These are phyloP conservation scores for Pseudorhiza aurosa DNA, from an alignment of 30 jellyfish, hydroid and myxozoan genomes.

Conservation along the genomic window DNA sequence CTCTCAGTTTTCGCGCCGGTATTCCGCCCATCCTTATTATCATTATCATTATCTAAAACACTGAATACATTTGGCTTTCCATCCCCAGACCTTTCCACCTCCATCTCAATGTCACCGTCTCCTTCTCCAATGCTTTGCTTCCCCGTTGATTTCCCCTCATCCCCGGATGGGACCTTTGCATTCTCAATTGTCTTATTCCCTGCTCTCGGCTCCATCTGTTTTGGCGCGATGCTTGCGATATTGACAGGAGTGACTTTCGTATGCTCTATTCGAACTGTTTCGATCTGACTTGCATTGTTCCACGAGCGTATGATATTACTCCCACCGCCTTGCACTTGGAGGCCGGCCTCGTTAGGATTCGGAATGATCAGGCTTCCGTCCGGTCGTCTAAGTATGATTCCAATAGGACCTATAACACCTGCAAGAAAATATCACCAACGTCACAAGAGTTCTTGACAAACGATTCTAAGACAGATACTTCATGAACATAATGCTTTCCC, in stretches of 20 bases:
- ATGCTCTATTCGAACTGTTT: slow-evolving; percentile 85
- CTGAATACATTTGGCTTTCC: slow-evolving; percentile 19
- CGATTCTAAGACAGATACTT: no score
- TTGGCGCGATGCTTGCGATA: slow-evolving; percentile 6
- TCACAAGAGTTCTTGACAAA: no score
- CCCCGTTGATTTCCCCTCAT: neutral
- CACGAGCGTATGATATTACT: slow-evolving; percentile 59
- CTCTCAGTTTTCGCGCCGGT: neutral
- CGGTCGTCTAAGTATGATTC: slow-evolving; percentile 81
- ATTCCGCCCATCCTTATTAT: neutral
- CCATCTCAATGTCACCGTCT: slow-evolving; percentile 47
- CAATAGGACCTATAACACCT: slow-evolving; percentile 57
- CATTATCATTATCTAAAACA: neutral
- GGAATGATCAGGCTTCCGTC: slow-evolving; percentile 79
- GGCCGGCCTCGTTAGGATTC: slow-evolving; percentile 32
- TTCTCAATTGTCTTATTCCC: neutral
- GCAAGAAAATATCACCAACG: neutral
- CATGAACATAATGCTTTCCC: no score
- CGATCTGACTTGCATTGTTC: slow-evolving; percentile 88
- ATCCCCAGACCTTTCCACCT: slow-evolving; percentile 60
- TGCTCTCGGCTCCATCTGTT: neutral
- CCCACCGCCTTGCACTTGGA: slow-evolving; percentile 32
- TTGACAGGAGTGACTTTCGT: slow-evolving; percentile 68
- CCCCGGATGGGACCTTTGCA: slow-evolving; percentile 14
- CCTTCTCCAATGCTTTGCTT: slow-evolving; percentile 4